Evolutionary conservation across 1,140 invertebrate genomes (phyloP).

Genomic region (Leptopilina clavipes): DNA sequence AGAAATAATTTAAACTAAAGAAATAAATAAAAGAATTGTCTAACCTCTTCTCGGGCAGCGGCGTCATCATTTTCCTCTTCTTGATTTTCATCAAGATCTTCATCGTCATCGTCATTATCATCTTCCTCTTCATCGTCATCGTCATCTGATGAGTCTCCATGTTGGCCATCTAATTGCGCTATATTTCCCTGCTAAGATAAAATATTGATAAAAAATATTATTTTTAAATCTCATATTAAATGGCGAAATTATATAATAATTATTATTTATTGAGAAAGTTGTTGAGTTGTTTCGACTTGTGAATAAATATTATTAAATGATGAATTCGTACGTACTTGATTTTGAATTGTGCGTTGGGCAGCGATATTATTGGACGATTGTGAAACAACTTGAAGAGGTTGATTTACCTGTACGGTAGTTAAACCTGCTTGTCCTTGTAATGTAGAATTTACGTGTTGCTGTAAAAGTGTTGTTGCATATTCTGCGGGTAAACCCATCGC

Average conservation of each 20-base stretch:
- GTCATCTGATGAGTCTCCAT: slow-evolving; percentile 84
- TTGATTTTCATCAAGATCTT: slow-evolving; percentile 82
- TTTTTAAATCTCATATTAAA: background rate
- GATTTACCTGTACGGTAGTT: slow-evolving; percentile 68
- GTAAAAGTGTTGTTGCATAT: slow-evolving; percentile 85
- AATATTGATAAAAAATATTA: background rate
- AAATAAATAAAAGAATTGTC: slow-evolving; percentile 29
- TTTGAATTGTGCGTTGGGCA: slow-evolving; percentile 60
- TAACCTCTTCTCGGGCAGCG: slow-evolving; percentile 77
- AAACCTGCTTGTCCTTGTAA: slow-evolving; percentile 76
- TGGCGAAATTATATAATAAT: background rate
- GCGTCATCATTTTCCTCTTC: slow-evolving; percentile 81
- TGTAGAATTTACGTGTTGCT: slow-evolving; percentile 91
- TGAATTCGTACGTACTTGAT: slow-evolving; percentile 53
- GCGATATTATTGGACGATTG: slow-evolving; percentile 60
- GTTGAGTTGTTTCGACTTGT: too few species aligned
- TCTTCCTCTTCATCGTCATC: slow-evolving; percentile 87
- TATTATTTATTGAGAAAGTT: too few species aligned
- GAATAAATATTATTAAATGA: too few species aligned
- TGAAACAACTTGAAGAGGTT: slow-evolving; percentile 63
- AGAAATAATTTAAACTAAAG: background rate
- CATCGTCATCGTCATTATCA: slow-evolving; percentile 84
- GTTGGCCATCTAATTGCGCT: slow-evolving; percentile 81
- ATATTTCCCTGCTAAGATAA: slow-evolving; percentile 66
- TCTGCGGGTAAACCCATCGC: slow-evolving; percentile 87